phyloP scores from a whole-genome alignment of 2,113 vertebrate species.

The Paramisgurnus dabryanus region DNA sequence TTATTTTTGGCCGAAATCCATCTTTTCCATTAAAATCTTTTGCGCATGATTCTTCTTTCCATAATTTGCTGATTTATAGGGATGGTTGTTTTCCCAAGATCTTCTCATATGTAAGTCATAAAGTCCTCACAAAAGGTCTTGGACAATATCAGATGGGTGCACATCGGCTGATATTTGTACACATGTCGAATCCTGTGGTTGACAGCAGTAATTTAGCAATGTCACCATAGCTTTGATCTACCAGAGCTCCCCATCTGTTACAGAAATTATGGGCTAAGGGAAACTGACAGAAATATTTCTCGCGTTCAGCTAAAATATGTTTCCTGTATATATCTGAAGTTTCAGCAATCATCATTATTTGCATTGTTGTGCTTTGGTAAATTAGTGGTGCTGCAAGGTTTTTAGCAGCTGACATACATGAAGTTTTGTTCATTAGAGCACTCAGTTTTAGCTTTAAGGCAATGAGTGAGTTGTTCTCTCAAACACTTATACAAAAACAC shows the following conservation, averaged over 20 bases:
- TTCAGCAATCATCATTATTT: neutral
- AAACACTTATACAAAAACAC: neutral
- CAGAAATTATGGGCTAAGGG: neutral
- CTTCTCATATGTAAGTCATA: neutral
- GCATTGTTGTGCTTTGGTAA: neutral
- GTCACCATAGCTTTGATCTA: slow-evolving; percentile 14
- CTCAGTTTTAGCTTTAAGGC: slow-evolving; percentile 1
- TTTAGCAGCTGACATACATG: neutral
- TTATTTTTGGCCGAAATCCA: neutral
- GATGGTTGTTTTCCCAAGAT: neutral
- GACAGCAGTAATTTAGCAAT: slow-evolving; percentile 30
- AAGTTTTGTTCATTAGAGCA: neutral
- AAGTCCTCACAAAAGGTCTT: neutral
- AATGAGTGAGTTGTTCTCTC: neutral
- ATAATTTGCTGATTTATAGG: neutral
- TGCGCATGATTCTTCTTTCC: neutral
- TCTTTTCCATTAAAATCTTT: neutral
- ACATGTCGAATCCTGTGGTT: slow-evolving; percentile 1
- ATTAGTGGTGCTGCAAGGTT: neutral
- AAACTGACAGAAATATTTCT: slow-evolving; percentile 1
- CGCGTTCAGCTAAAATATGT: neutral
- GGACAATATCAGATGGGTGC: neutral
- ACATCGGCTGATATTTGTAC: slow-evolving; percentile 13
- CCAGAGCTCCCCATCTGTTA: slow-evolving; percentile 11
- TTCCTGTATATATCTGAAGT: slow-evolving; percentile 19